A percentile compares a stretch with the other conserved stretches of the same genome.
phyloP scores from a whole-genome alignment of 2,888 invertebrate genomes.

The Synergus gifuensis region DNA sequence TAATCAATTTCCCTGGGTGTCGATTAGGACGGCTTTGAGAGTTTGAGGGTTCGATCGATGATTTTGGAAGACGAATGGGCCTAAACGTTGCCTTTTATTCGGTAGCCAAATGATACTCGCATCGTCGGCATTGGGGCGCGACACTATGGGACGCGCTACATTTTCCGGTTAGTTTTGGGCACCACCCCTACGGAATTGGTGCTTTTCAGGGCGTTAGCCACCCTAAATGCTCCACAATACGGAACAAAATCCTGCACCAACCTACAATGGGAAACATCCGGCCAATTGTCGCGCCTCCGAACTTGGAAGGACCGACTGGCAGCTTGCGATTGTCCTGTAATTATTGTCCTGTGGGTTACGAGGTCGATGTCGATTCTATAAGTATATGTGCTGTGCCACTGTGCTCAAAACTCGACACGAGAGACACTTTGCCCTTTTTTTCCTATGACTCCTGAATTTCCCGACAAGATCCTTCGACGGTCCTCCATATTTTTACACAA shows the following conservation, averaged over 20 bases:
- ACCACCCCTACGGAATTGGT: slow-evolving; percentile 57
- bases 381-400: too few species aligned
- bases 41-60: slow-evolving; percentile 24
- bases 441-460: slow-evolving; percentile 3
- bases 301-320: slow-evolving; percentile 43
- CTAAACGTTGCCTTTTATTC: slow-evolving; percentile 39
- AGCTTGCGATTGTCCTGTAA: slow-evolving; percentile 52
- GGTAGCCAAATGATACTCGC: slow-evolving; percentile 33
- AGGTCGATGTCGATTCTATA: slow-evolving; percentile 51
- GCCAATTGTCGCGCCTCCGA: slow-evolving; percentile 74
- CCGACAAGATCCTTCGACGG: neutral
- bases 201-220: slow-evolving; percentile 55
- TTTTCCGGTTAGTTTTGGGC: slow-evolving; percentile 62
- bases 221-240: slow-evolving; percentile 58
- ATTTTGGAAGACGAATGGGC: slow-evolving; percentile 33
- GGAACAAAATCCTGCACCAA: slow-evolving; percentile 57
- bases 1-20: slow-evolving; percentile 35
- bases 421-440: slow-evolving; percentile 19
- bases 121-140: slow-evolving; percentile 5
- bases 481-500: slow-evolving; percentile 6
- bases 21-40: neutral
- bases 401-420: neutral
- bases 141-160: slow-evolving; percentile 51
- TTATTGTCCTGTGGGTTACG: slow-evolving; percentile 61
- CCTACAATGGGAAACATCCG: slow-evolving; percentile 74